Conservation (phyloP, 2,888 invertebrate genomes). For the Apocheima hispidaria region DNA sequence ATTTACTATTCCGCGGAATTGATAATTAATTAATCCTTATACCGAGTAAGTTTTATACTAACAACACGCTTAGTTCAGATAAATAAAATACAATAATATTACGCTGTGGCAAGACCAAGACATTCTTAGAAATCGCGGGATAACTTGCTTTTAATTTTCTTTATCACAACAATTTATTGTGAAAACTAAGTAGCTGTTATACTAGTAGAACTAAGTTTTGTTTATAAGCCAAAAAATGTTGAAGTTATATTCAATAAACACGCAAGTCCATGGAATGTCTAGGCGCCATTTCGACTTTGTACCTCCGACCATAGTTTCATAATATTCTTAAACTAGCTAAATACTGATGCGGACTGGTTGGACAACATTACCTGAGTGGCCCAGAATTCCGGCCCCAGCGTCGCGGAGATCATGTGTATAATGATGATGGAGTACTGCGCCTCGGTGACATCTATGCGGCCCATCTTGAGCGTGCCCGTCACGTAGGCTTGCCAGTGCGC, state of each 20-base stretch:
- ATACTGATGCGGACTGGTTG: not conserved
- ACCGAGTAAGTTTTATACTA: not conserved
- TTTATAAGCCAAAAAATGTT: too few relatives aligned
- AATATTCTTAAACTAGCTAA: not conserved
- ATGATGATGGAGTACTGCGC: conserved; percentile 97
- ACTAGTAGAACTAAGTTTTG: too few relatives aligned
- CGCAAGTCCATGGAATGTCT: not conserved
- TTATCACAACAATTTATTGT: too few relatives aligned
- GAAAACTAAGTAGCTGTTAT: too few relatives aligned
- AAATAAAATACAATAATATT: not conserved
- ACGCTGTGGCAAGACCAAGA: not conserved
- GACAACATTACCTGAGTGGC: conserved; percentile 83
- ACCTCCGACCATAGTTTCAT: not conserved
- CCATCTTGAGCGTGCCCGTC: conserved; percentile 96
- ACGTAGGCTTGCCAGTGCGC: conserved; percentile 99
- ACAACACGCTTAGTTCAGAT: not conserved
- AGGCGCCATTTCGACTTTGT: not conserved
- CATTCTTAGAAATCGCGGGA: not conserved
- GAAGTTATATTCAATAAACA: too few relatives aligned
- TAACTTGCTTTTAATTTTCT: too few relatives aligned
- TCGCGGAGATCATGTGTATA: conserved; percentile 94
- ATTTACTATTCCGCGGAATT: not conserved
- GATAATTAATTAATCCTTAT: not conserved
- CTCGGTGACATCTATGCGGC: conserved; percentile 98
- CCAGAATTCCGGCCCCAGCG: conserved; percentile 96